Evolutionary conservation across 2,113 vertebrate species (phyloP).

Genomic region (Megaceryle torquata): DNA sequence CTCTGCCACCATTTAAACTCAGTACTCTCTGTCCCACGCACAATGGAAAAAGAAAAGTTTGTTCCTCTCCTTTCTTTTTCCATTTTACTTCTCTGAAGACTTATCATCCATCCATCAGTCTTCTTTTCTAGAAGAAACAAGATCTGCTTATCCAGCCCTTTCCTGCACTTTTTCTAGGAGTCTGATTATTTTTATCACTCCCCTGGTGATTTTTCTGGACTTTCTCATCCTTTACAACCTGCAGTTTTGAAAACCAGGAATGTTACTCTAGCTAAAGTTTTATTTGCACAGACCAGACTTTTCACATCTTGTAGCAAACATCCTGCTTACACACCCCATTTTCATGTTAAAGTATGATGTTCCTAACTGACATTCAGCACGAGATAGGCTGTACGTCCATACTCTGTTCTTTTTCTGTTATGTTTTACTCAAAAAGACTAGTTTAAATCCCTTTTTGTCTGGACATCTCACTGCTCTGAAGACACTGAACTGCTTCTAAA

Average conservation of each 20-base stretch:
- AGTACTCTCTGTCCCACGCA: not conserved
- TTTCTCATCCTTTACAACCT: not conserved
- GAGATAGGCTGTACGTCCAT: not conserved
- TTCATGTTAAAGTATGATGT: not conserved
- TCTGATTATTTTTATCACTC: not conserved
- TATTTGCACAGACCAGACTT: not conserved
- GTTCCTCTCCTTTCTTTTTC: not conserved
- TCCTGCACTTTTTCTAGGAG: not conserved
- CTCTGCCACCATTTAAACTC: not conserved
- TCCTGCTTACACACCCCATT: not conserved
- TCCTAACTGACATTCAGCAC: not conserved
- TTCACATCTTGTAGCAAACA: not conserved
- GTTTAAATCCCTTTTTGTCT: not conserved
- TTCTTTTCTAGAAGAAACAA: not conserved
- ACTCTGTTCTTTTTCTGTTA: not conserved
- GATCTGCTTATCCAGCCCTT: not conserved
- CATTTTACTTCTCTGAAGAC: not conserved
- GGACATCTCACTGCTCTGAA: not conserved
- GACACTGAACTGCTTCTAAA: not conserved
- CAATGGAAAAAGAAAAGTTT: not conserved
- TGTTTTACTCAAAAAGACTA: not conserved
- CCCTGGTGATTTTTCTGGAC: not conserved
- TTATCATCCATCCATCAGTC: not conserved
- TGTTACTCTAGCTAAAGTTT: not conserved
- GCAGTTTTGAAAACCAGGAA: not conserved